Base-by-base conservation (phyloP, 2,113 vertebrate genomes). In the Leuciscus idus region DNA sequence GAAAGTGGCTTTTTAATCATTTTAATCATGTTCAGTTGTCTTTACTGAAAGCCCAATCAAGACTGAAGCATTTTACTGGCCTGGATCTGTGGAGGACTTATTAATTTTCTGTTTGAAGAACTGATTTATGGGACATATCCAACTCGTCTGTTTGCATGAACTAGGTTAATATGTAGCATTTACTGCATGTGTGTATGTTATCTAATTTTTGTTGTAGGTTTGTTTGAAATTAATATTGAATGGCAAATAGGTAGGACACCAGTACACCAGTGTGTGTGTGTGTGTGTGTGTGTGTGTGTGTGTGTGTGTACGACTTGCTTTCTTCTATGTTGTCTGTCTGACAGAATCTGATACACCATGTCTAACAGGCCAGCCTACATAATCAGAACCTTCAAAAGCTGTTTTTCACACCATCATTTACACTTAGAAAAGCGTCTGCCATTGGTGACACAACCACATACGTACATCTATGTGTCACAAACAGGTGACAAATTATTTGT, bases 361-460 rank as follows among this genome's bases (percentile, higher is more conserved):
- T 68, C 68, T 87, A 12, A 87, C 66, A 7, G 83, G 30, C 30
- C 64, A 79, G 43, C 70, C n/a, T 23, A 39, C 72, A 74, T 82
- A 84, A 84, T 86, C 52, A 75, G 23, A 62, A 50, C 59, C 50
- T 85, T 81, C 75, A 66, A 86, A 80, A 79, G 66, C 23, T 88
- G 48, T 83, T 84, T 30, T 75, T 86, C 55, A 75, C 59, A 80
- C 77, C 61, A 79, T 52, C 74, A 73, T 66, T n/a, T 77, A 84
- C 50, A 83, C 55, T 30, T 79, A 73, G 73, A 78, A 78, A 77
- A 23, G 61, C 83, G 75, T 43, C 78, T 57, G 75, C 57, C 50
- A 21, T 30, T 64, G 75, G 28, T 85, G 23, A 75, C 43, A 78
- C 30, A 80, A 28, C 13, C 81, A 59, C 85, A 85, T 59, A 82